A percentile compares a stretch with the other conserved stretches of the same genome.
Evolutionary conservation across 2,888 invertebrate species (phyloP).

Genomic region (Cataglyphis cursor): DNA sequence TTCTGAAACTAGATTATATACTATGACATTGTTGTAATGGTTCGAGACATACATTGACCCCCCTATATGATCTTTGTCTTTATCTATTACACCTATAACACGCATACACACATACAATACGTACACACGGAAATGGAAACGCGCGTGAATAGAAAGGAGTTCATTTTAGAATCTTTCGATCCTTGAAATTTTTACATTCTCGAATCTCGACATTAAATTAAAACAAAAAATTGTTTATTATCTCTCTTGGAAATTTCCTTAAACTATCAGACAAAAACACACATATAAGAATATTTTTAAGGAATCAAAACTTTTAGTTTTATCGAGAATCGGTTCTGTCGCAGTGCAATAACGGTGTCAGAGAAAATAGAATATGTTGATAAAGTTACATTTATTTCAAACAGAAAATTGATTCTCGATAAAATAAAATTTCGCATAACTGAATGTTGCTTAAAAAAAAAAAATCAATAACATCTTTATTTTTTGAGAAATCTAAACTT

Average conservation of each 20-base stretch:
- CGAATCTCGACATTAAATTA: background rate
- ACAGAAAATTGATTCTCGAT: constrained; percentile 18
- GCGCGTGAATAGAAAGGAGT: constrained; percentile 27
- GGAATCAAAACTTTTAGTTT: background rate
- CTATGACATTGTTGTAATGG: constrained; percentile 77
- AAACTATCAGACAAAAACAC: background rate
- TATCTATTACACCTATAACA: constrained; percentile 62
- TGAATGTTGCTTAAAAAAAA: background rate
- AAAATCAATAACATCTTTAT: background rate
- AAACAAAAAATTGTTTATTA: background rate
- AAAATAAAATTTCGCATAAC: constrained; percentile 19
- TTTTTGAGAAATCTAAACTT: constrained; percentile 1
- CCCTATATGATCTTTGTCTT: constrained; percentile 74
- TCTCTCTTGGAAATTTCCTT: background rate
- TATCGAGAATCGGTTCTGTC: constrained; percentile 18
- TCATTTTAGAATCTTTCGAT: background rate
- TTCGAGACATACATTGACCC: constrained; percentile 77
- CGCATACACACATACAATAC: constrained; percentile 30
- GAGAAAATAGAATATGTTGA: background rate
- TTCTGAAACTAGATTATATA: constrained; percentile 71
- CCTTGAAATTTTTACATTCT: background rate
- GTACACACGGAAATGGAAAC: background rate
- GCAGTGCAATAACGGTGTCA: constrained; percentile 3
- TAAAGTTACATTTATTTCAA: background rate
- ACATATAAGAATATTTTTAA: background rate